phyloP scores from a whole-genome alignment of 2,797 vertebrate species.

The Odontamblyopus lacepedii region DNA sequence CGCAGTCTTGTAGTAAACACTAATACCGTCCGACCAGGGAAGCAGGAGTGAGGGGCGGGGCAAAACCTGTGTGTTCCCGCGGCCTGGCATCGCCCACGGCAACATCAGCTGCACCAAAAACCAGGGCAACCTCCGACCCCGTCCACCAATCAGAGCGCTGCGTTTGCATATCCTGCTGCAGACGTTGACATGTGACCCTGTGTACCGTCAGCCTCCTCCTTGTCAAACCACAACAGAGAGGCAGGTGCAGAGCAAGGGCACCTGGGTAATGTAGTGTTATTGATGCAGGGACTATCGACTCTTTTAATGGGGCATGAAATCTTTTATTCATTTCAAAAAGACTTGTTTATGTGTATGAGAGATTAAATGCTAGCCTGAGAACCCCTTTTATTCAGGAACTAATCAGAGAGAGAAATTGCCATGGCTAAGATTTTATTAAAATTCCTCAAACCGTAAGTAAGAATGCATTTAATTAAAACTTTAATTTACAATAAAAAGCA shows the following conservation, averaged over 20 bases:
- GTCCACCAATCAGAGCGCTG: constrained; percentile 57
- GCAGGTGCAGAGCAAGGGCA: constrained; percentile 57
- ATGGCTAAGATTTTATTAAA: neutral
- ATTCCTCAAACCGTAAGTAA: neutral
- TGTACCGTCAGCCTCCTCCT: constrained; percentile 18
- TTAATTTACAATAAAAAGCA: no score
- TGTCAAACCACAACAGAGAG: constrained; percentile 38
- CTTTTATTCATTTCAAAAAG: neutral
- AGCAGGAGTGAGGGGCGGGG: constrained; percentile 59
- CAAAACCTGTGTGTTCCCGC: constrained; percentile 64
- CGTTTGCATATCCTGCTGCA: constrained; percentile 34
- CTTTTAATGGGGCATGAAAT: neutral
- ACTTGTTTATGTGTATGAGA: neutral
- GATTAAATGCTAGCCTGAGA: neutral
- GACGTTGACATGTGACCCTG: constrained; percentile 60
- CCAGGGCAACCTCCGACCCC: constrained; percentile 65
- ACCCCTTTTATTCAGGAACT: neutral
- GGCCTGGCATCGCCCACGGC: constrained; percentile 63
- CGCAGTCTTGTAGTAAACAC: constrained; percentile 38
- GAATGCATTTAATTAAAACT: neutral
- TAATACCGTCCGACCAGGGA: constrained; percentile 70
- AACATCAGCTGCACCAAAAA: constrained; percentile 70
- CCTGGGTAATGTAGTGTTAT: constrained; percentile 31
- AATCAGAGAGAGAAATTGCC: neutral
- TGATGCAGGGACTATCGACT: neutral